These are phyloP conservation scores for Pomatorhinus ruficollis DNA, from an alignment of 2,113 vertebrate species.

Conservation along the genomic window DNA sequence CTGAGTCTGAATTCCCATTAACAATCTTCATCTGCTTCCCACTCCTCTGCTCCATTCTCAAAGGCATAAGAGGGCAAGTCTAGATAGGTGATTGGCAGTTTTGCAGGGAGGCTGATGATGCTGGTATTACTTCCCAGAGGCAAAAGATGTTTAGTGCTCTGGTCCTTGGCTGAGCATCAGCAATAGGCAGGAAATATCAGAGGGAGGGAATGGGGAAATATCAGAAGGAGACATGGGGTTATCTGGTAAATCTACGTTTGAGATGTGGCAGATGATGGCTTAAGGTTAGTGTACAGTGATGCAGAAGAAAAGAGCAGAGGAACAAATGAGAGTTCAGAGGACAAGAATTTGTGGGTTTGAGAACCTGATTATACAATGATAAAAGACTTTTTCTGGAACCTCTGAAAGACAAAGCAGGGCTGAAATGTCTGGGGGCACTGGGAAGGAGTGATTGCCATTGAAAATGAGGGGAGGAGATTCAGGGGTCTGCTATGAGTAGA, in stretches of 20 bases:
- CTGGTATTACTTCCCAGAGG: not conserved
- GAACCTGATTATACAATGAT: not conserved
- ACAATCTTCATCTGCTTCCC: not conserved
- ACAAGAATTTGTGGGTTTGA: not conserved
- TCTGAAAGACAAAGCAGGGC: not conserved
- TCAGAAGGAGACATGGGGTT: not conserved
- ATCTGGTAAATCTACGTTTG: not conserved
- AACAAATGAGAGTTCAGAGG: not conserved
- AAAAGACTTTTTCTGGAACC: not conserved
- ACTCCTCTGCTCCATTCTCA: not conserved
- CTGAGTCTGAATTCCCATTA: not conserved
- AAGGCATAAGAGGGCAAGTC: not conserved
- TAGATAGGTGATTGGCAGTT: not conserved
- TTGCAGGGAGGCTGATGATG: not conserved
- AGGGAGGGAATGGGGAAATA: not conserved
- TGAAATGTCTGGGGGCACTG: not conserved
- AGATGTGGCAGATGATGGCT: not conserved
- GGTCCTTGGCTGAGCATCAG: not conserved
- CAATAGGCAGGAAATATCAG: not conserved
- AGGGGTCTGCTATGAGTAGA: not conserved
- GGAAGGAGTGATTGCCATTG: not conserved
- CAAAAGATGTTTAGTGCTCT: not conserved
- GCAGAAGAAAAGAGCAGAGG: not conserved
- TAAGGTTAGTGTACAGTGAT: not conserved
- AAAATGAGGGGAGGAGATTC: not conserved